Base-by-base conservation (phyloP, 53 echinoderm and acorn worm genomes). In the Echinometra lucunter region DNA sequence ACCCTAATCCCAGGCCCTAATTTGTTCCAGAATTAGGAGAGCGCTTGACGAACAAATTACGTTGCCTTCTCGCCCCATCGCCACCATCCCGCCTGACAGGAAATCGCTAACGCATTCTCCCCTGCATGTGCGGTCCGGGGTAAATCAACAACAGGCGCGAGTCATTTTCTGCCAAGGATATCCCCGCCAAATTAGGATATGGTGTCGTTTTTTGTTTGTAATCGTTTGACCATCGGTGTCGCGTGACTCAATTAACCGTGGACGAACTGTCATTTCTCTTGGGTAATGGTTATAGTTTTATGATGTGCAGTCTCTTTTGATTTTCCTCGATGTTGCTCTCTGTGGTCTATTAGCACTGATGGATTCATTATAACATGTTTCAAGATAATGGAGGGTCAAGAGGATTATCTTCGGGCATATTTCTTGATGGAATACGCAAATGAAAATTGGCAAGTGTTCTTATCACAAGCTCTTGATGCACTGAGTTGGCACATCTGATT, bases 1-100 rank as follows among this genome's bases (percentile, higher is more conserved):
- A 49, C 19, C 28, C 63, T 90, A 90, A 90, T 90, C 90, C 90
- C 35, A n/a, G 90, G 34, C 53, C n/a, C 38, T 90, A 90, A 90
- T 90, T 90, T 90, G 90, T 90, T 90, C 90, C 90, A 90, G 63
- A 90, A 90, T 90, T 90, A 90, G 90, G 37, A n/a, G 40, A 90
- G 90, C 37, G 38, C 66, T 90, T n/a, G 90, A 58, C 58, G 19
- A 90, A 63, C 60, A 58, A 90, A 90, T 90, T 37, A 57, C 90
- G 40, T 91, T 66, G 28, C 27, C 32, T 66, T 70, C 63, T 91
- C 35, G 58, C 63, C 35, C 34, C 90, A 60, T 25, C 42, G 70
- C 42, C 63, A 69, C 60, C 72, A 30, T 91, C 91, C 67, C 67
- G 60, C 91, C 69, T 45, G 66, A 28, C 91, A 91, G 91, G 91